Percentiles rank a stretch among this genome's conserved stretches.
phyloP scores from a whole-genome alignment of 2,888 invertebrate genomes.

The Lithophane socia region DNA sequence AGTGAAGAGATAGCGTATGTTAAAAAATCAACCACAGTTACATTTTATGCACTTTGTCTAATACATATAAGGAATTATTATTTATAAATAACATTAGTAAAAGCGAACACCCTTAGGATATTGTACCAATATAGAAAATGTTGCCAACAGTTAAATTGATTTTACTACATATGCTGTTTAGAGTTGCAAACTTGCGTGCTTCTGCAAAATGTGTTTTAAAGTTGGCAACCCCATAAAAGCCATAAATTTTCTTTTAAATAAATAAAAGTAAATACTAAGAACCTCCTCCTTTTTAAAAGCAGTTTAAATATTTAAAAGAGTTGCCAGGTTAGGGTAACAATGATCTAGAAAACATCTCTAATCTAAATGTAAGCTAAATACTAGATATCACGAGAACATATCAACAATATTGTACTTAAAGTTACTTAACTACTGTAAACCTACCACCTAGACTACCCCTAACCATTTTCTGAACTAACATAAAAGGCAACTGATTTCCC shows the following conservation, averaged over 20 bases:
- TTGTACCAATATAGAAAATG: background rate
- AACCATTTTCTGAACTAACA: conserved; percentile 30
- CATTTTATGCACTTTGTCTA: conserved; percentile 10
- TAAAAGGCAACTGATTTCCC: conserved; percentile 48
- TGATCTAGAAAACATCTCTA: background rate
- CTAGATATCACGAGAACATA: conserved; percentile 40
- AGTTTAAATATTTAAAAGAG: background rate
- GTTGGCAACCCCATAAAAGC: background rate
- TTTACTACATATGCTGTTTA: background rate
- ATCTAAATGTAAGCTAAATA: background rate
- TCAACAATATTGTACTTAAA: conserved; percentile 22
- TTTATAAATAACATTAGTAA: background rate
- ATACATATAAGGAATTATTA: background rate
- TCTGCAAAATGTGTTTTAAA: background rate
- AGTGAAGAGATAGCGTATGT: background rate
- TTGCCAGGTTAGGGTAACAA: background rate
- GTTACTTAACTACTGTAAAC: background rate
- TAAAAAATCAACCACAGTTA: background rate
- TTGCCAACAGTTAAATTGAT: background rate
- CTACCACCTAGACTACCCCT: conserved; percentile 22
- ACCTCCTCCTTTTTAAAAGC: conserved; percentile 5
- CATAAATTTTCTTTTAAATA: background rate
- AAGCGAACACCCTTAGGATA: background rate
- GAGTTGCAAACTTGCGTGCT: background rate
- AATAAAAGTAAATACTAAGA: background rate